Base-by-base conservation (phyloP, 2,113 vertebrate genomes). In the Holacanthus passer region DNA sequence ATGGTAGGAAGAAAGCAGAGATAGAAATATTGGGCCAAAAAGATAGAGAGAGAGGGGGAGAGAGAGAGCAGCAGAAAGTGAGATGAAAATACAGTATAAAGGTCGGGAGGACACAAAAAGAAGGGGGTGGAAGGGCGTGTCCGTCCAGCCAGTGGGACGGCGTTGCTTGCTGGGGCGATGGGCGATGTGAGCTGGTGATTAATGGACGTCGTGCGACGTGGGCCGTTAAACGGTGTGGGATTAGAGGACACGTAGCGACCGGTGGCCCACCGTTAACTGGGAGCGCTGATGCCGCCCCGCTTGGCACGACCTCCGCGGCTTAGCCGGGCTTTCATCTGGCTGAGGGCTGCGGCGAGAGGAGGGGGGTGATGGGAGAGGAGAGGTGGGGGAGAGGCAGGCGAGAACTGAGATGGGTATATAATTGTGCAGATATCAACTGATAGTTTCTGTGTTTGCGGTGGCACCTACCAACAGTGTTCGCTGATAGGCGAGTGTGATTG, bases 221-320 rank as follows among this genome's bases (percentile, higher is more conserved):
- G 91, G 87, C 91, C 81, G 90, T 84, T 95, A 95, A 95, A 94
- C 87, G 89, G 86, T 92, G 91, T 93, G 94, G 95, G 95, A 95
- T 95, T 94, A 95, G 93, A 93, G 89, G 88, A 71, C 89, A 88
- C 16, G 80, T 85, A 59, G 89, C 73, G 69, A 66, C 82, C 69
- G 83, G 87, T 37, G 86, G 89, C 86, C 91, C 79, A 56, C 87
- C 81, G 91, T 85, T 88, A 74, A 85, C 93, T 71, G 88, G 87
- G 88, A 90, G 88, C 89, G 62, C 82, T 29, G 63, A 77, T 53
- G 83, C 93, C 79, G 77, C 88, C 89, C 74, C 59, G 63, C 91
- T 89, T 92, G n/a, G 87, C 89, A 91, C 82, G 92, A 91, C 87
- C 90, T 93, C 93, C 84, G 59, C 56, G 50, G 92, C 93, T 94